A percentile compares a stretch with the other conserved stretches of the same genome.
phyloP scores from a whole-genome alignment of 2,113 vertebrate species.

The Heterocephalus glaber region DNA sequence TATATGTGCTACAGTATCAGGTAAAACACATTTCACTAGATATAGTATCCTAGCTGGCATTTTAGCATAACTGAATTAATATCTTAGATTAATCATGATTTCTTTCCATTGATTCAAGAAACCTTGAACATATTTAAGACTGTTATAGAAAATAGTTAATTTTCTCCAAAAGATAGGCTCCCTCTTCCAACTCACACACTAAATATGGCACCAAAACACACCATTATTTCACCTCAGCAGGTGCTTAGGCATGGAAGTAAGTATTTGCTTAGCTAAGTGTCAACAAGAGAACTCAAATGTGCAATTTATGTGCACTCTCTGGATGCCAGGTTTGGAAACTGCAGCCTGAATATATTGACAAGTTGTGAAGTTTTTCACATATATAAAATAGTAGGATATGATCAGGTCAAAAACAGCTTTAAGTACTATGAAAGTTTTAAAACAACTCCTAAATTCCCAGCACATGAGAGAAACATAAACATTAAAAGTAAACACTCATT shows the following conservation, averaged over 20 bases:
- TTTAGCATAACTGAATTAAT: not conserved
- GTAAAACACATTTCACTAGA: not conserved
- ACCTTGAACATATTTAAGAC: not conserved
- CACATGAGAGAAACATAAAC: not conserved
- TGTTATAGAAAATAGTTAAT: not conserved
- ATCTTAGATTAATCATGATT: not conserved
- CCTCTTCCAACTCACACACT: not conserved
- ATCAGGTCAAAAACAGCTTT: conserved; percentile 57
- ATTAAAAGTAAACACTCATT: conserved; percentile 55
- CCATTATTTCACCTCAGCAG: not conserved
- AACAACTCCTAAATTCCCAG: not conserved
- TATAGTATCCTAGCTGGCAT: not conserved
- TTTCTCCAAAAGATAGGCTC: not conserved
- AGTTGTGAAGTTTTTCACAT: not conserved
- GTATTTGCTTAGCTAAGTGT: conserved; percentile 30
- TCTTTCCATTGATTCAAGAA: not conserved
- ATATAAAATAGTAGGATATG: conserved; percentile 23
- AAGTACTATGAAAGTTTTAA: conserved; percentile 39
- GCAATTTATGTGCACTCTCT: not conserved
- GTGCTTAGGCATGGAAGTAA: not conserved
- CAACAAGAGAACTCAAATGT: not conserved
- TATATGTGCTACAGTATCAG: fast-evolving
- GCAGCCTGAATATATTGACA: not conserved
- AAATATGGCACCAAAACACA: not conserved
- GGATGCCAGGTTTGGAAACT: not conserved